Evolutionary conservation across 1,140 invertebrate genomes (phyloP).

Genomic region (Gerris buenoi): DNA sequence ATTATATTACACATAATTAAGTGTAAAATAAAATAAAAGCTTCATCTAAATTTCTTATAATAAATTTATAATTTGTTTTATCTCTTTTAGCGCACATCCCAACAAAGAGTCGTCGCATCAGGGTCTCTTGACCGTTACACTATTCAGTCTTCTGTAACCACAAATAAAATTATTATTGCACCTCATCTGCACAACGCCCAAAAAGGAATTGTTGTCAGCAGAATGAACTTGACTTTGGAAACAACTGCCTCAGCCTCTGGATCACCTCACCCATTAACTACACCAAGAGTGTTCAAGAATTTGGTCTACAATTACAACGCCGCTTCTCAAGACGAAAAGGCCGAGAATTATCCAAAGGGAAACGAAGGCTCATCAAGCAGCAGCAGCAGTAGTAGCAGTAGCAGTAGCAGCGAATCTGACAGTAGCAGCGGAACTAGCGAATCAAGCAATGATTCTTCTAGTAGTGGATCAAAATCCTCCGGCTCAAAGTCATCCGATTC

Average conservation of each 20-base stretch:
- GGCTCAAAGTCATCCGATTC: neutral
- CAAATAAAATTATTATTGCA: constrained; percentile 20
- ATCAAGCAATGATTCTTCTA: too few species aligned
- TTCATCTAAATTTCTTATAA: constrained; percentile 4
- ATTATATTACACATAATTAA: too few species aligned
- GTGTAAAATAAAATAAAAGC: too few species aligned
- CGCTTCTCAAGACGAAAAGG: constrained; percentile 9
- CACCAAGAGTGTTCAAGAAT: constrained; percentile 13
- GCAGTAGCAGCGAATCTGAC: too few species aligned
- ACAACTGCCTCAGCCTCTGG: constrained; percentile 17
- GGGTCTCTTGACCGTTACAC: constrained; percentile 19
- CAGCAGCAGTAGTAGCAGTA: too few species aligned
- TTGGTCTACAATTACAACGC: constrained; percentile 22
- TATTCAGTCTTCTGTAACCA: constrained; percentile 24
- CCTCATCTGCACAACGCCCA: constrained; percentile 17
- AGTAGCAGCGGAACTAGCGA: too few species aligned
- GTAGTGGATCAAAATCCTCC: neutral
- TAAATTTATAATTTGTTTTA: neutral
- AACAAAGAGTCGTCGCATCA: constrained; percentile 21
- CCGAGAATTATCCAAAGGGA: constrained; percentile 3
- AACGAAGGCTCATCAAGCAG: constrained; percentile 12
- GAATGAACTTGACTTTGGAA: constrained; percentile 21
- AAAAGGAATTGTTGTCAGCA: constrained; percentile 18
- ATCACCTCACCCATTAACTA: constrained; percentile 8
- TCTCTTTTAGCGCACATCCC: constrained; percentile 21